Percentiles rank a stretch among this genome's conserved stretches.
phyloP scores from a whole-genome alignment of 2,888 invertebrate species.

The Zygaena filipendulae region DNA sequence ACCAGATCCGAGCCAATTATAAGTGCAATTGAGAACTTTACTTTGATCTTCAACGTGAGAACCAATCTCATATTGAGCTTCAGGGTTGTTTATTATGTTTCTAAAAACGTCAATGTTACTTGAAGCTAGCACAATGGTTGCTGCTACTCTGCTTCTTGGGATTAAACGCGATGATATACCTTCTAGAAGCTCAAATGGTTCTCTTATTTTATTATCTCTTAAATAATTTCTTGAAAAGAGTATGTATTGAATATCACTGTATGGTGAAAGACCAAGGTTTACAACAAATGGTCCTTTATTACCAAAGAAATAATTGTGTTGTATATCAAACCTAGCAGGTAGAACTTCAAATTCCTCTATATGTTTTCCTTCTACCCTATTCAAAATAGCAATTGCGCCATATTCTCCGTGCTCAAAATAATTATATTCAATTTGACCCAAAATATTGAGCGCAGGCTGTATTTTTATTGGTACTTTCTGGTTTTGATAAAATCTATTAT shows the following conservation, averaged over 20 bases:
- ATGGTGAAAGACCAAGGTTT: conserved; percentile 88
- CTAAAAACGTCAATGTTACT: conserved; percentile 89
- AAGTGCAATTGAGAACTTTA: conserved; percentile 91
- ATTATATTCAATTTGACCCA: conserved; percentile 86
- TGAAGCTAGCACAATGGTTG: conserved; percentile 91
- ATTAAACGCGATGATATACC: conserved; percentile 77
- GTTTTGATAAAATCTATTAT: conserved; percentile 85
- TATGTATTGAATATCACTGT: conserved; percentile 83
- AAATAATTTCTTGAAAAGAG: conserved; percentile 90
- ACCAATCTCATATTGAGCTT: conserved; percentile 93
- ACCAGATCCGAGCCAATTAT: conserved; percentile 90
- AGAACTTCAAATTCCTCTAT: conserved; percentile 83
- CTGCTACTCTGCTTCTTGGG: conserved; percentile 92
- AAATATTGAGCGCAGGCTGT: conserved; percentile 83
- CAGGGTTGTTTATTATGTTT: conserved; percentile 92
- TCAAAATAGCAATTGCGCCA: conserved; percentile 87
- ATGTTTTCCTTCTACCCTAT: conserved; percentile 71
- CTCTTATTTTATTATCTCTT: conserved; percentile 84
- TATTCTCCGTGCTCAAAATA: conserved; percentile 84
- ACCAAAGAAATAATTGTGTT: conserved; percentile 89
- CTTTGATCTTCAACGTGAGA: conserved; percentile 96
- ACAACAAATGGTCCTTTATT: conserved; percentile 92
- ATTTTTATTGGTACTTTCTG: conserved; percentile 79
- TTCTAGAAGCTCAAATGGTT: conserved; percentile 81
- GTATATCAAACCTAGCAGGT: conserved; percentile 76